Evolutionary conservation across 2,797 vertebrate genomes (phyloP).

Genomic region (Otus scops): DNA sequence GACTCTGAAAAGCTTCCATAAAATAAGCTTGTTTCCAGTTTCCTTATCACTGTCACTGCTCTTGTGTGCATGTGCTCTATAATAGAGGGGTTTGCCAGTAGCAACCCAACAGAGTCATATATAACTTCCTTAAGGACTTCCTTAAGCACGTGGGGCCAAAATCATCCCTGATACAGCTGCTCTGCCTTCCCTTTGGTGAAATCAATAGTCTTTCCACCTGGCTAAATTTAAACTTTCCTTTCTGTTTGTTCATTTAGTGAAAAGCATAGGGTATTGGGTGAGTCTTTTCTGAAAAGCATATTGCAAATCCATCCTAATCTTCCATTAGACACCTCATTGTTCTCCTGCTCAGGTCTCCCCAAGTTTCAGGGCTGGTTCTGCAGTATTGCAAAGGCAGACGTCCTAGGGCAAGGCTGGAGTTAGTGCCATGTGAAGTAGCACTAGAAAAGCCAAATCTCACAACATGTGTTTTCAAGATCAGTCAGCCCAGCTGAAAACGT

Average conservation of each 20-base stretch:
- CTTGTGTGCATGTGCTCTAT: not conserved
- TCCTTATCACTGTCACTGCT: not conserved
- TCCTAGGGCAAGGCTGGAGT: not conserved
- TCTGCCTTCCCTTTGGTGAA: not conserved
- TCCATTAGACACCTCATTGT: not conserved
- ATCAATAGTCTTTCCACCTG: not conserved
- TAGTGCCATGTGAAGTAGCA: not conserved
- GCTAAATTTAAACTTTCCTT: not conserved
- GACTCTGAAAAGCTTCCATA: conserved; percentile 24
- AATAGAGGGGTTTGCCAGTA: not conserved
- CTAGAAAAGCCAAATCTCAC: not conserved
- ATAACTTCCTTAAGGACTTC: conserved; percentile 16
- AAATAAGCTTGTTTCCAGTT: conserved; percentile 43
- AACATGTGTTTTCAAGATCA: not conserved
- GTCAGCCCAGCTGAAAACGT: not conserved
- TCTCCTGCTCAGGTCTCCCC: not conserved
- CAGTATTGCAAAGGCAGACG: not conserved
- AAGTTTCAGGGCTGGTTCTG: not conserved
- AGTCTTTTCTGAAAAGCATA: not conserved
- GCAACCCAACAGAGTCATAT: not conserved
- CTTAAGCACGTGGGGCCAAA: not conserved
- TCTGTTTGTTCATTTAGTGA: conserved; percentile 8
- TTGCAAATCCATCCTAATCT: conserved; percentile 30
- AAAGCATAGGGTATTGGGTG: not conserved
- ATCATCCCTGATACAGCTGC: not conserved